A percentile compares a stretch with the other conserved stretches of the same genome.
Evolutionary conservation across 2,888 invertebrate genomes (phyloP).

Genomic region (Liposcelis brunnea): DNA sequence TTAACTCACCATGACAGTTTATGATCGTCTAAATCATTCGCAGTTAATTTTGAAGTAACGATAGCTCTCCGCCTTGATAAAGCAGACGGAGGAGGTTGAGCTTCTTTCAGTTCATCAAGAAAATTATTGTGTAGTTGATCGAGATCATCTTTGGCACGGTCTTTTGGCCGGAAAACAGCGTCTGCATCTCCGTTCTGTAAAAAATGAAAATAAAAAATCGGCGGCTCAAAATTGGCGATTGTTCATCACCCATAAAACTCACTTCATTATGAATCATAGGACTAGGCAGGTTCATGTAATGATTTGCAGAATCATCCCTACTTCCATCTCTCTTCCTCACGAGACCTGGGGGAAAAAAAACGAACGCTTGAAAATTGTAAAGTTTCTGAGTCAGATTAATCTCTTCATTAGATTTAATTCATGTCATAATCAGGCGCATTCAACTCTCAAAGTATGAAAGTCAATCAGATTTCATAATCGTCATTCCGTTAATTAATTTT

Average conservation of each 20-base stretch:
- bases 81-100: constrained; percentile 24
- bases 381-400: no score
- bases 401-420: no score
- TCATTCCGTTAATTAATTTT: no score
- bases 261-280: constrained; percentile 26
- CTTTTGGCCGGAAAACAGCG: no score
- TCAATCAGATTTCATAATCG: no score
- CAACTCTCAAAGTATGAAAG: no score
- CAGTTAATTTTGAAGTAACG: constrained; percentile 27
- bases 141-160: no score
- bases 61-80: constrained; percentile 26
- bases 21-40: constrained; percentile 18
- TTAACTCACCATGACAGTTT: constrained; percentile 11
- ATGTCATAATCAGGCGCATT: no score
- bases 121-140: no score
- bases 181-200: constrained; percentile 12
- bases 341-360: constrained; percentile 20
- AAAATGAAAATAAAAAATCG: constrained; percentile 2
- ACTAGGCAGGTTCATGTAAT: constrained; percentile 25
- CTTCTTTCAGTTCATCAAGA: constrained; percentile 18
- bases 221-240: no score
- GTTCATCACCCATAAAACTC: no score
- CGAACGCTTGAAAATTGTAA: no score
- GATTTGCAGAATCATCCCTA: constrained; percentile 21
- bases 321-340: constrained; percentile 25